Evolutionary conservation across 2,797 vertebrate genomes (phyloP), one percentile per base, ranked within the genome.

Genomic region (Pygocentrus nattereri): DNA sequence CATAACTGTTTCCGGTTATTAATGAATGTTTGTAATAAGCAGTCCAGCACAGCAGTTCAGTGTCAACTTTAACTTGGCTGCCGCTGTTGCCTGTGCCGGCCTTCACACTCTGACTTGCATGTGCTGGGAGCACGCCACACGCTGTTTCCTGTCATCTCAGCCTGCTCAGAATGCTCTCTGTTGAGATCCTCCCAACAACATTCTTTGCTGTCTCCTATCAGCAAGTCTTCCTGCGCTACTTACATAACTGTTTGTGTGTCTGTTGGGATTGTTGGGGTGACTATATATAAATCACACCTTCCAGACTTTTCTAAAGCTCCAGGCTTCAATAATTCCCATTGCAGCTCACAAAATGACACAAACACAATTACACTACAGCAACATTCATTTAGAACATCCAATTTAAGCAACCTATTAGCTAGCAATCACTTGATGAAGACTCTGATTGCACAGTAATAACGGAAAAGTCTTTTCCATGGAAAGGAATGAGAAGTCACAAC

Each of bases 351-450:
- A 76, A 49, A 41, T 50, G 21, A 68, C 70, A 34, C 58, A 69
- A 62, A 65, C 73, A 70, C 79, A 81, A 61, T 69, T 50, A 49
- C 0, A 11, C 49, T 75, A 69, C 73, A n/a, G 73, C 50, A 34
- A 59, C 30, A 38, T 81, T 76, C 47, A 65, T 65, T 62, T 54
- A 41, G 18, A 31, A n/a, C 68, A 56, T 75, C 30, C 30, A 56
- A 15, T 73, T 56, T 56, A 56, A 38, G 49, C 10, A 11, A 52
- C 30, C 34, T 30, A 31, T 83, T 67, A 70, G 7, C 19, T 47
- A 50, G 34, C 54, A 44, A 65, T 56, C 31, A 49, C 6, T 59
- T 68, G 15, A 61, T 21, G 65, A 62, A 38, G 70, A 25, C 16
- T 25, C 56, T 31, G 23, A 27, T 30, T 67, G 54, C 69, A 68